Evolutionary conservation across 2,113 vertebrate genomes (phyloP), one percentile per base, ranked within the genome.

Genomic region (Nerophis ophidion): DNA sequence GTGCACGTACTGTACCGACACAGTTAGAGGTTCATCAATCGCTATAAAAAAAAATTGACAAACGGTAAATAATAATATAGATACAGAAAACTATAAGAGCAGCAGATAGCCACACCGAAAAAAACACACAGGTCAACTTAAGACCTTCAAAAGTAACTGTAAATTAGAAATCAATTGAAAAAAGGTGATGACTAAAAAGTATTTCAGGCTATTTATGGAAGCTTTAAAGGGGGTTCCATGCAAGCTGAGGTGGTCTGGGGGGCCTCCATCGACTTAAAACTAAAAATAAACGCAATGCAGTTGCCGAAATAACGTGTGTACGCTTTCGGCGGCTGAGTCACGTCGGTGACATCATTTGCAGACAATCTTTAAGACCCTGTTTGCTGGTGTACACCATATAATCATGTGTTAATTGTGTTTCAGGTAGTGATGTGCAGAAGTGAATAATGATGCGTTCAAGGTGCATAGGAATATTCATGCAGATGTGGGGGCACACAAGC

Each of bases 31-130:
- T 44, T 11, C 3, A 44, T 40, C 8, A 3, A 40, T 44, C 12
- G 40, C 40, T 11, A 44, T 4, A 9, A 26, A 44, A 44, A n/a
- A 44, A 44, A 44, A 12, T 9, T 11, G 11, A 4, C 2, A 55
- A 79, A 75, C 79, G 66, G 59, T 76, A 83, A 75, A 72, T 77
- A 61, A 70, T 74, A 78, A 80, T 74, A 80, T 63, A 7, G 69
- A 83, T 79, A 83, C 86, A 85, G 76, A 80, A 44, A 83, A 81
- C 79, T 86, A 88, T 26, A 87, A 86, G 71, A 74, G 75, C 70
- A 86, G 86, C 69, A 82, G 57, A 84, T 80, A 77, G 81, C 78
- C 48, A 49, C 3, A 17, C 9, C 8, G n/a, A 16, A 48, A 1
- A 49, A 49, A 49, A 8, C 4, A 19, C 2, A 38, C 8, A 75